Evolutionary conservation across 2,113 vertebrate genomes (phyloP).

Genomic region (Pomatostomus ruficeps): DNA sequence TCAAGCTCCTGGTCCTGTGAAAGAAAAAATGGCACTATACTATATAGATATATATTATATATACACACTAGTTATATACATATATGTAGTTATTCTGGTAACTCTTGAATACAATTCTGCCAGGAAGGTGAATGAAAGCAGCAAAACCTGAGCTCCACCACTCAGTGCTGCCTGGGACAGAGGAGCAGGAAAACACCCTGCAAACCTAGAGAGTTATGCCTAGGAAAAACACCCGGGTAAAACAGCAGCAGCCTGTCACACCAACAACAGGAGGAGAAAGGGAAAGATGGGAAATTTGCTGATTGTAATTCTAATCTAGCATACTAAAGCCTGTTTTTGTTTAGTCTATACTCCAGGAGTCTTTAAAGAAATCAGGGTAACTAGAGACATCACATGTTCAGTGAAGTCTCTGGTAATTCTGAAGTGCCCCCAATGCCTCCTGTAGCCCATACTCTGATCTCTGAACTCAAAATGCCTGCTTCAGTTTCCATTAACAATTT

Average conservation of each 20-base stretch:
- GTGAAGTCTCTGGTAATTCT: not conserved
- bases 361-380: not conserved
- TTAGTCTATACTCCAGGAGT: no score
- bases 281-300: rapidly evolving
- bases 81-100: not conserved
- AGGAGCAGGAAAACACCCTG: not conserved
- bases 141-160: not conserved
- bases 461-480: not conserved
- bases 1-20: slow-evolving; percentile 88
- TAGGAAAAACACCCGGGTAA: not conserved
- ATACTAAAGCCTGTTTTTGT: not conserved
- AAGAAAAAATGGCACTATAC: not conserved
- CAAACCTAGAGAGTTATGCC: not conserved
- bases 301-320: not conserved
- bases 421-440: rapidly evolving
- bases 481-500: not conserved
- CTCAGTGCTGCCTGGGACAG: not conserved
- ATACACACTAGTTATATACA: not conserved
- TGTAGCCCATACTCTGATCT: no score
- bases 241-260: not conserved
- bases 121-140: not conserved
- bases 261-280: not conserved
- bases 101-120: no score
- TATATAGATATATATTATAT: not conserved
- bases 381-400: not conserved